Evolutionary conservation across 2,797 vertebrate genomes (phyloP), one percentile per base, ranked within the genome.

Genomic region (Coendou prehensilis): DNA sequence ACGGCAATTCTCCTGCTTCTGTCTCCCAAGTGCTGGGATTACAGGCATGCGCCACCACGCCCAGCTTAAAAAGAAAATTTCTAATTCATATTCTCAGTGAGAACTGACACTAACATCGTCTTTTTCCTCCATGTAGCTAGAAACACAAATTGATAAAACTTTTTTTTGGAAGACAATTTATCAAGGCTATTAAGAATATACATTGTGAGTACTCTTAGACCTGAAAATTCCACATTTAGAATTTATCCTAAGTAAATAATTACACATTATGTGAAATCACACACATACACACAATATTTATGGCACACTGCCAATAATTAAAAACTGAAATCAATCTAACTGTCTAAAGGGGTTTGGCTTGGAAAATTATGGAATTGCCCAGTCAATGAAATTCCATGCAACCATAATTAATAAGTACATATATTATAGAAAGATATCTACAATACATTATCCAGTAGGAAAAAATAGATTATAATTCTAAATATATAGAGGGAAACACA

Each of bases 191-290:
- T 89, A 86, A 73, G 41, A 94, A 71, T 54, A 26, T 67, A 85
- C 56, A 92, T 26, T 79, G 2, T 73, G 1, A 28, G 54, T 23
- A 79, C 5, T 56, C 73, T 88, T 61, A 69, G 64, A 89, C 18
- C 28, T 91, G n/a, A 59, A 93, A 91, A 91, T 90, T 87, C 64
- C 45, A 90, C 17, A 73, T 89, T 61, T 89, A 92, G 54, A 91
- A 83, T 96, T 83, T 89, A 91, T 75, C 47, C 28, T 10, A 88
- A 76, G 64, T 93, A 90, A 90, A n/a, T 59, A 82, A 75, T 17
- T 79, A 15, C 57, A 87, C 0, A 59, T 63, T 63, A 89, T 61
- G 54, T 80, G 71, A 75, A 75, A 47, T 50, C 13, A 28, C 23
- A 23, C 67, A 61, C 64, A 52, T 28, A 91, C 4, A 88, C 33